phyloP scores from a whole-genome alignment of 2,113 vertebrate species.

The Galbula dea region DNA sequence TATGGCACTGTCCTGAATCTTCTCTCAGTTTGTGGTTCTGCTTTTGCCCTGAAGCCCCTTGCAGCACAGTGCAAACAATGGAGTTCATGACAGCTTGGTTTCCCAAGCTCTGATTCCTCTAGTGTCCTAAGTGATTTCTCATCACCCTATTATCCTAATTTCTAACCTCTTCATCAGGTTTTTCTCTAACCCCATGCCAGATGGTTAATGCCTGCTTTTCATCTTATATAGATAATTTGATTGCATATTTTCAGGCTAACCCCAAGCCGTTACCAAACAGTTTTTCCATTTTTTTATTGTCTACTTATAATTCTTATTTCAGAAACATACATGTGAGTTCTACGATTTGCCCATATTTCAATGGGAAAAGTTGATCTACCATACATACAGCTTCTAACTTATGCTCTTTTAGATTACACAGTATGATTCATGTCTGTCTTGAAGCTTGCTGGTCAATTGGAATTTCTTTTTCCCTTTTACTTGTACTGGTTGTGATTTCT shows the following conservation, averaged over 20 bases:
- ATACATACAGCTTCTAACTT: not conserved
- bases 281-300: not conserved
- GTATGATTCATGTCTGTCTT: not conserved
- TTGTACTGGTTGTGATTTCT: not conserved
- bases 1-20: not conserved
- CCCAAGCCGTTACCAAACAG: not conserved
- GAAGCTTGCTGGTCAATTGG: not conserved
- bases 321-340: not conserved
- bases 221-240: not conserved
- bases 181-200: not conserved
- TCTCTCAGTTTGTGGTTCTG: not conserved
- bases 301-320: not conserved
- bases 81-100: not conserved
- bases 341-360: not conserved
- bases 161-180: not conserved
- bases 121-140: not conserved
- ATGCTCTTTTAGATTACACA: not conserved
- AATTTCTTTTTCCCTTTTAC: not conserved
- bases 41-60: not conserved
- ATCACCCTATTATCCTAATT: not conserved
- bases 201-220: not conserved
- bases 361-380: not conserved
- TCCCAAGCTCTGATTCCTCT: not conserved
- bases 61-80: fast-evolving
- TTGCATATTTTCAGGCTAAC: not conserved